A percentile compares a stretch with the other conserved stretches of the same genome.
Conservation (phyloP, 1,140 invertebrate species). For the Branchinecta lindahli region DNA sequence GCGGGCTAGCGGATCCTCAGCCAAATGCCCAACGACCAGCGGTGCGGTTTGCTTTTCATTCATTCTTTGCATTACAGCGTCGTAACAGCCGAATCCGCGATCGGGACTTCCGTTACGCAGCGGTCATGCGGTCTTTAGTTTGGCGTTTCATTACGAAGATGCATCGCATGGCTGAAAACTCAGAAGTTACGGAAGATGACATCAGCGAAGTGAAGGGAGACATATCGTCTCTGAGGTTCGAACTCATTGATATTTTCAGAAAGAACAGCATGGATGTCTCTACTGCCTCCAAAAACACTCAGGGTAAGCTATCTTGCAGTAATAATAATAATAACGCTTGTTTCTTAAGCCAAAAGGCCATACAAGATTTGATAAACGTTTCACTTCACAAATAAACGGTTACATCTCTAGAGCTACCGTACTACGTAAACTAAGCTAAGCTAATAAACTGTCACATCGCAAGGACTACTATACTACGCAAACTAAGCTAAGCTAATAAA, state of each 20-base stretch:
- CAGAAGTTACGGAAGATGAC: conserved; percentile 72
- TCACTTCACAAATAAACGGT: too few relatives aligned
- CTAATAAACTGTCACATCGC: too few relatives aligned
- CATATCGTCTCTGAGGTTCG: conserved; percentile 59
- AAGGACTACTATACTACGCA: too few relatives aligned
- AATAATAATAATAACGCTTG: too few relatives aligned
- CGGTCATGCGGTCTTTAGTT: conserved; percentile 62
- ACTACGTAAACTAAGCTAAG: not conserved
- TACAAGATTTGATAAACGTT: too few relatives aligned
- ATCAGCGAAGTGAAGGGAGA: conserved; percentile 83
- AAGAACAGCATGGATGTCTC: conserved; percentile 61
- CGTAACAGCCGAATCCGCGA: conserved; percentile 36
- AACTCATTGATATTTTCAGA: conserved; percentile 64
- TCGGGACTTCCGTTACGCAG: conserved; percentile 43
- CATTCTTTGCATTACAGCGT: too few relatives aligned
- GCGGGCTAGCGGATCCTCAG: too few relatives aligned
- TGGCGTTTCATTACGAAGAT: conserved; percentile 67
- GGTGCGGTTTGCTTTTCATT: too few relatives aligned
- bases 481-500: too few relatives aligned
- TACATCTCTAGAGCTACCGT: too few relatives aligned
- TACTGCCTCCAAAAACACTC: conserved; percentile 18
- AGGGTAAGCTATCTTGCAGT: conserved; percentile 15
- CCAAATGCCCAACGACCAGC: too few relatives aligned
- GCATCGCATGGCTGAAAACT: conserved; percentile 55
- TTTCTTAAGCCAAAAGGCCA: too few relatives aligned